Percentiles rank a stretch among this genome's conserved stretches.
These are phyloP conservation scores for Schrankia costaestrigalis DNA, from an alignment of 2,888 invertebrate species.

Conservation along the genomic window DNA sequence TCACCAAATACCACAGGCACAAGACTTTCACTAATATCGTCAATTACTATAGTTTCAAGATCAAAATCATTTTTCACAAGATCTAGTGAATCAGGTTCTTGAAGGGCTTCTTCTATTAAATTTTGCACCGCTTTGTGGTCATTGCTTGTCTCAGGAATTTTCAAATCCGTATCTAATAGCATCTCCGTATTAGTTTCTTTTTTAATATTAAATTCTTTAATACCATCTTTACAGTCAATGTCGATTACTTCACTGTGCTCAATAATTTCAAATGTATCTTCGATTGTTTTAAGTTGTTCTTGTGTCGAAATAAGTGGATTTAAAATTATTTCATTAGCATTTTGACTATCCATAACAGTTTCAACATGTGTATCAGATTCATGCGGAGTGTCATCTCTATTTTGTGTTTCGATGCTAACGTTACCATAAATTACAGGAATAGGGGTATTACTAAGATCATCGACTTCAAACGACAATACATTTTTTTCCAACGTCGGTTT, in stretches of 20 bases:
- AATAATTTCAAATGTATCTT: conserved; percentile 35
- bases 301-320: conserved; percentile 1
- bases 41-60: conserved; percentile 34
- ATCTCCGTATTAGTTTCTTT: no score
- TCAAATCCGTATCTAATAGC: conserved; percentile 7
- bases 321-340: not conserved
- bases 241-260: conserved; percentile 24
- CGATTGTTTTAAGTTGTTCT: conserved; percentile 5
- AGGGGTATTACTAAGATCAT: conserved; percentile 48
- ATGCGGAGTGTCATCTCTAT: conserved; percentile 11
- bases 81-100: conserved; percentile 13
- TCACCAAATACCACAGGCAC: conserved; percentile 57
- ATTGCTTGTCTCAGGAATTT: conserved; percentile 13
- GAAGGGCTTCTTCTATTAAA: conserved; percentile 24
- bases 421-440: conserved; percentile 40
- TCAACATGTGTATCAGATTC: conserved; percentile 7
- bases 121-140: conserved; percentile 12
- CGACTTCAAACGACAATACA: conserved; percentile 45
- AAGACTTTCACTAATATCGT: conserved; percentile 45
- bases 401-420: conserved; percentile 20
- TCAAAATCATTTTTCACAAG: conserved; percentile 6
- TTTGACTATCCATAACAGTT: not conserved
- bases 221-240: not conserved
- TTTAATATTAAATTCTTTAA: no score
- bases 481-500: conserved; percentile 25